phyloP scores from a whole-genome alignment of 2,113 vertebrate genomes.

The Clarias magur region DNA sequence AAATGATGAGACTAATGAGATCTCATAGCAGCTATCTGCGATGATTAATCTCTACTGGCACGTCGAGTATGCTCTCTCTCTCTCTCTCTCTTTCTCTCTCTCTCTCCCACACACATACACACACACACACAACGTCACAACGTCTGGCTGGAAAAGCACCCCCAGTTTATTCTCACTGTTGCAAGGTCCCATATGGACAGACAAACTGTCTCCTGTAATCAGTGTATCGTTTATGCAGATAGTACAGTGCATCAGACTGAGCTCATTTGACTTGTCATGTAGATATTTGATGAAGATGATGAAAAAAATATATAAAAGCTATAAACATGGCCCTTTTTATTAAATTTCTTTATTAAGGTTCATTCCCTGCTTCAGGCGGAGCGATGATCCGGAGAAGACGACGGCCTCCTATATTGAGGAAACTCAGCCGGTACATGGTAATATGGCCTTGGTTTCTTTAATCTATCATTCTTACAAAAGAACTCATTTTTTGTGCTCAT shows the following conservation, averaged over 20 bases:
- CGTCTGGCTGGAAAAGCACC: constrained; percentile 68
- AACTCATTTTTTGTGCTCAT: background rate
- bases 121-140: constrained; percentile 46
- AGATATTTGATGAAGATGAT: background rate
- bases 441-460: constrained; percentile 39
- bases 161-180: constrained; percentile 58
- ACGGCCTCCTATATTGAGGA: constrained; percentile 88
- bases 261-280: background rate
- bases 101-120: constrained; percentile 50
- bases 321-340: constrained; percentile 29
- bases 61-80: constrained; percentile 32
- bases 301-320: background rate
- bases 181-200: constrained; percentile 48
- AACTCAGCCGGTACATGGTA: constrained; percentile 87
- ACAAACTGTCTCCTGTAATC: constrained; percentile 38
- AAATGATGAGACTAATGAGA: constrained; percentile 79
- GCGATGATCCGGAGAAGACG: constrained; percentile 90
- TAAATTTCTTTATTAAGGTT: constrained; percentile 46
- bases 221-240: constrained; percentile 34
- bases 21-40: constrained; percentile 75
- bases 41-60: constrained; percentile 72
- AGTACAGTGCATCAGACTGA: constrained; percentile 12
- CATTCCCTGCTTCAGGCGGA: constrained; percentile 72
- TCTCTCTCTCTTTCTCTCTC: background rate
- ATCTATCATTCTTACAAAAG: background rate